Percentiles rank a stretch among this genome's conserved stretches.
Evolutionary conservation across 2,888 invertebrate species (phyloP).

Genomic region (Hemaris fuciformis): DNA sequence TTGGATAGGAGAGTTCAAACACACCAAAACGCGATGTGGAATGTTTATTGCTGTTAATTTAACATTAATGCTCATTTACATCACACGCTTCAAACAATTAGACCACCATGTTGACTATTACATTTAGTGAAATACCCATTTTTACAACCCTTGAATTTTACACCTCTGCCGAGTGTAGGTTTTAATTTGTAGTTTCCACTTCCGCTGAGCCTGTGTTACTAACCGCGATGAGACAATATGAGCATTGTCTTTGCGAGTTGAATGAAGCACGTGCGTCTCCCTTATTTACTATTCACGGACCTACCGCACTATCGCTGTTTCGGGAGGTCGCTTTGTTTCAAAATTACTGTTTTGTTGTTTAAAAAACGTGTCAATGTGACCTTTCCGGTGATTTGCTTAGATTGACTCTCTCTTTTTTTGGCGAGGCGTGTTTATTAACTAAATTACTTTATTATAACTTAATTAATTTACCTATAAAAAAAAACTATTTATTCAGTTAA

Average conservation of each 20-base stretch:
- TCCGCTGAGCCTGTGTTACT: conserved; percentile 2
- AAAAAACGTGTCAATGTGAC: conserved; percentile 40
- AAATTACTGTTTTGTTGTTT: conserved; percentile 27
- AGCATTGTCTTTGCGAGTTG: conserved; percentile 46
- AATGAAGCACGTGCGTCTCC: conserved; percentile 51
- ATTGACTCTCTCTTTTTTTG: too few species aligned
- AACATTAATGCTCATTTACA: too few species aligned
- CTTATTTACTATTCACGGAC: conserved; percentile 49
- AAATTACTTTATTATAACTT: too few species aligned
- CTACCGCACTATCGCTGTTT: conserved; percentile 51
- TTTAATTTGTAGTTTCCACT: background rate
- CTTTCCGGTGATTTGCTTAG: background rate
- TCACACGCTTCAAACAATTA: conserved; percentile 8
- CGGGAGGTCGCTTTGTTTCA: conserved; percentile 26
- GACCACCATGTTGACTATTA: conserved; percentile 10
- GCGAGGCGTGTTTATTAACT: too few species aligned
- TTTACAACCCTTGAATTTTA: background rate
- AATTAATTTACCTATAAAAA: too few species aligned
- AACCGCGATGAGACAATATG: conserved; percentile 31
- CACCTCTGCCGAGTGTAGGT: background rate
- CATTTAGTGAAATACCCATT: background rate
- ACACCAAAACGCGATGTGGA: too few species aligned
- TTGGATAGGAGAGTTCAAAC: too few species aligned
- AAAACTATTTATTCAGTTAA: too few species aligned
- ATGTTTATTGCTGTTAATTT: too few species aligned